Base-by-base conservation (phyloP, 2,797 vertebrate species). In the Chelidonichthys spinosus region DNA sequence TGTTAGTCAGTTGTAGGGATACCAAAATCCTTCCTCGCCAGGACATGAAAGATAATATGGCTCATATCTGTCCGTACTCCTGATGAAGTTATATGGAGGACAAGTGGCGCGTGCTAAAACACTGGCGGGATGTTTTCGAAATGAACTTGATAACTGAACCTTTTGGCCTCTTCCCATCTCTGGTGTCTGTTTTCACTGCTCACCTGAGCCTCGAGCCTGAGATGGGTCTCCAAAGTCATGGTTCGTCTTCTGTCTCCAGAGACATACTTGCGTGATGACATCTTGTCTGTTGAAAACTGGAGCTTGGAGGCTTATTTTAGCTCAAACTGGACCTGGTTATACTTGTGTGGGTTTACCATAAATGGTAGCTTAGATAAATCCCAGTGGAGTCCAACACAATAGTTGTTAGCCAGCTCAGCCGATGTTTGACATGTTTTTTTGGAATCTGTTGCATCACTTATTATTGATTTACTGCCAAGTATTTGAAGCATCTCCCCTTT, bases 181-280 rank as follows among this genome's bases (percentile, higher is more conserved):
- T 37, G 60, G 85, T 85, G 84, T 88, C 79, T 53, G 59, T 78
- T 91, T 90, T 83, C 79, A 61, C 5, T 8, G 1, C 84, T 88
- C 80, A 92, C 91, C 89, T 90, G 89, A 85, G 82, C 71, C 81
- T 6, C 15, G 58, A 54, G 55, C 63, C 58, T 32, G 62, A 83
- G 75, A 74, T 64, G 71, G 44, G 74, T 46, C 76, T 84, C 71
- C 70, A 62, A 33, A 88, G 65, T 79, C 81, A 49, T 55, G 75
- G 65, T 78, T 82, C 72, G 65, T 84, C 76, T 62, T 83, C 72
- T 43, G 76, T 78, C 91, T 88, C 89, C 77, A 74, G 76, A 89
- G 87, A 84, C 89, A 90, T 89, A 81, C 82, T 86, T 89, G 67
- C 81, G 74, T 63, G 63, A 43, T 91, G 90, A 93, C 87, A 74